phyloP scores from a whole-genome alignment of 2,888 invertebrate genomes.

The Dasysyrphus albostriatus region DNA sequence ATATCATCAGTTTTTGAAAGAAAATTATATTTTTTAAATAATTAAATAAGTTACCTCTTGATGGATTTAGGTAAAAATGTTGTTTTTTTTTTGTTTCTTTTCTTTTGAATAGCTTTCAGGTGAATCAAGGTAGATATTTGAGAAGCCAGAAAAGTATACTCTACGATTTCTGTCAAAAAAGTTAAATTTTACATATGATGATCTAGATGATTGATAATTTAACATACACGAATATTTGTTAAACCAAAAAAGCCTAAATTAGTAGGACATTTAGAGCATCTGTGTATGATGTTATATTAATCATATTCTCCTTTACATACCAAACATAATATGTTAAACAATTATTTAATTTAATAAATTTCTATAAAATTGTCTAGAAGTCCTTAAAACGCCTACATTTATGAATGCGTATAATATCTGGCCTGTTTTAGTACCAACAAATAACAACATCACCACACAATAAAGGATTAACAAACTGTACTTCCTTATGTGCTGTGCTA shows the following conservation, averaged over 20 bases:
- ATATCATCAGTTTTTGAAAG: no score
- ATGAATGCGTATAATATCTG: neutral
- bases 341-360: constrained; percentile 15
- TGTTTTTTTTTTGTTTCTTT: no score
- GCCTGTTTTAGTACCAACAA: neutral
- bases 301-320: neutral
- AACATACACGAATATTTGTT: no score
- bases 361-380: neutral
- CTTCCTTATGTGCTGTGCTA: constrained; percentile 4
- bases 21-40: no score
- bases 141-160: no score
- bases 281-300: neutral
- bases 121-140: no score
- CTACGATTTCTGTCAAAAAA: no score
- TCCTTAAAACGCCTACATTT: neutral
- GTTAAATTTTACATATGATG: no score
- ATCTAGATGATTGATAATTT: no score
- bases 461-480: constrained; percentile 41
- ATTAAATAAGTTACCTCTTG: no score
- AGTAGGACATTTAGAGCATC: neutral
- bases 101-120: no score
- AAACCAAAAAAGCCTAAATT: neutral
- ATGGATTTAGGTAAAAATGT: no score
- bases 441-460: constrained; percentile 32
- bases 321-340: neutral